Conservation (phyloP, 2,113 vertebrate species). For the Mesitornis unicolor region DNA sequence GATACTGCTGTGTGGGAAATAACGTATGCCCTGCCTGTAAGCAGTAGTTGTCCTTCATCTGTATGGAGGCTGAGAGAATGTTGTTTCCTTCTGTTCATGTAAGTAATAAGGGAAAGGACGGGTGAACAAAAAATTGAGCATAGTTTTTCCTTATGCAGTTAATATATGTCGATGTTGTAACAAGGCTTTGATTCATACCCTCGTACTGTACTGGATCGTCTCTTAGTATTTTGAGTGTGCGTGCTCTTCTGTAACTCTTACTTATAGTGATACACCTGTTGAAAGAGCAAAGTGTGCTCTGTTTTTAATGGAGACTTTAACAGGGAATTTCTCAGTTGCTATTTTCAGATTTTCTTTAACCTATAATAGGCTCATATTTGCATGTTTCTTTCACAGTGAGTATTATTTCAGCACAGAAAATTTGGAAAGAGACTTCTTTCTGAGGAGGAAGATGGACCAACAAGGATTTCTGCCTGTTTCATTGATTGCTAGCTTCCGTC, state of each 20-base stretch:
- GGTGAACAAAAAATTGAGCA: background rate
- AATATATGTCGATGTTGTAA: background rate
- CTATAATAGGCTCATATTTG: background rate
- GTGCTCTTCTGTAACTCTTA: background rate
- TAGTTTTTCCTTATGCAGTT: background rate
- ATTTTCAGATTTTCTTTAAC: background rate
- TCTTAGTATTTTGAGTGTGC: background rate
- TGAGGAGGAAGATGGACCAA: slow-evolving; percentile 93
- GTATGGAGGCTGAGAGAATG: background rate
- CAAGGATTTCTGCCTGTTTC: slow-evolving; percentile 93
- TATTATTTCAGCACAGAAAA: slow-evolving; percentile 99
- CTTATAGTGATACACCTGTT: background rate
- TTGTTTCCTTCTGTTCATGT: slow-evolving; percentile 17
- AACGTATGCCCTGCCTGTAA: background rate
- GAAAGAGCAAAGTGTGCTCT: background rate
- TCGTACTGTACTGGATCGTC: background rate
- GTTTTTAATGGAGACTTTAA: background rate
- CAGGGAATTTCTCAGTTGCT: background rate
- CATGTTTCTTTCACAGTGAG: slow-evolving; percentile 76
- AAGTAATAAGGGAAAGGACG: slow-evolving; percentile 11
- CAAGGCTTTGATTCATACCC: background rate
- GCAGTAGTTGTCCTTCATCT: slow-evolving; percentile 24
- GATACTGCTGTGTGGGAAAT: background rate
- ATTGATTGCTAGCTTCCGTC: slow-evolving; percentile 91
- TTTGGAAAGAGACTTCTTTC: slow-evolving; percentile 94